Evolutionary conservation across 2,797 vertebrate genomes (phyloP).

Genomic region (Kryptopterus vitreolus): DNA sequence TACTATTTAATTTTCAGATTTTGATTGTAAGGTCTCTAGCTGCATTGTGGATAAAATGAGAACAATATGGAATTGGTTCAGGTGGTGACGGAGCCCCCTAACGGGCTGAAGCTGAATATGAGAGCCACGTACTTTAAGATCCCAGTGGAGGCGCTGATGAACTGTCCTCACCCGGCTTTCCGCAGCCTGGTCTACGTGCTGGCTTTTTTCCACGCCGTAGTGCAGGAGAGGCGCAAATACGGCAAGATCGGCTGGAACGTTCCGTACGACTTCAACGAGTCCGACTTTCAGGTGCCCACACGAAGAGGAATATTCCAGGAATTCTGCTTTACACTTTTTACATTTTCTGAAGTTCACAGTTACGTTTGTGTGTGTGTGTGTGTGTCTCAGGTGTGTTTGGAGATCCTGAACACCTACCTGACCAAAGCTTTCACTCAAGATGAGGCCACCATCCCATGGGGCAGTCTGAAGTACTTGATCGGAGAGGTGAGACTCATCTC

Average conservation of each 20-base stretch:
- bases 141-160: constrained; percentile 72
- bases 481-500: constrained; percentile 74
- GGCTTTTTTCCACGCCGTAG: constrained; percentile 95
- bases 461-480: constrained; percentile 92
- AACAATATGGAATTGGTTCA: constrained; percentile 54
- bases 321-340: neutral
- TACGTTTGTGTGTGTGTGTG: neutral
- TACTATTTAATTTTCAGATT: too few relatives aligned
- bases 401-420: constrained; percentile 91
- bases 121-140: constrained; percentile 92
- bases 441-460: constrained; percentile 88
- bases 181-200: constrained; percentile 87
- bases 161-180: constrained; percentile 85
- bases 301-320: neutral
- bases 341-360: neutral
- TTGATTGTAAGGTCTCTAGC: neutral
- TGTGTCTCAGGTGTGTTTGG: constrained; percentile 89
- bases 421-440: constrained; percentile 85
- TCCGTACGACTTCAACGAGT: constrained; percentile 93
- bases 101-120: constrained; percentile 94
- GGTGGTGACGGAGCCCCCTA: constrained; percentile 96
- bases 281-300: constrained; percentile 86
- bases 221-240: constrained; percentile 95
- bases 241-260: constrained; percentile 97
- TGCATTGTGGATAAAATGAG: neutral